Conservation (phyloP, 2,113 vertebrate genomes). For the Dromiciops gliroides region DNA sequence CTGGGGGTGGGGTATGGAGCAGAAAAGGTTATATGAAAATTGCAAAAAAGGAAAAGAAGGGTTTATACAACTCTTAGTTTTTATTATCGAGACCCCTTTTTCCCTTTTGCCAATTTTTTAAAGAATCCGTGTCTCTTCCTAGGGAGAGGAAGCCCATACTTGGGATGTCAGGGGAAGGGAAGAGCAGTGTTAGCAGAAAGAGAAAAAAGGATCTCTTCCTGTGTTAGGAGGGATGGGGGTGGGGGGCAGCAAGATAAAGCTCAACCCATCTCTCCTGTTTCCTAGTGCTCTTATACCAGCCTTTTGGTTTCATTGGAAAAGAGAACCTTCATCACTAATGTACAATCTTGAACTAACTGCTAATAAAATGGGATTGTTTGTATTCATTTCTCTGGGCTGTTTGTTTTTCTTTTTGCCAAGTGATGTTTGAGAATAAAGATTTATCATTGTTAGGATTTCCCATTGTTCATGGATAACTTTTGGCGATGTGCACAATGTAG, state of each 20-base stretch:
- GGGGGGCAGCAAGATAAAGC: neutral
- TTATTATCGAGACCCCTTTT: slow-evolving; percentile 50
- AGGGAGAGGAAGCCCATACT: slow-evolving; percentile 57
- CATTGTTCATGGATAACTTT: neutral
- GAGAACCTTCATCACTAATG: slow-evolving; percentile 71
- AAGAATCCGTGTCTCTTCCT: slow-evolving; percentile 75
- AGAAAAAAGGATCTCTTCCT: slow-evolving; percentile 57
- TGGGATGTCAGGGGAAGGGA: slow-evolving; percentile 61
- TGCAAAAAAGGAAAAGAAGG: neutral
- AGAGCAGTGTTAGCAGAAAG: slow-evolving; percentile 54
- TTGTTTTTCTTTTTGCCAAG: slow-evolving; percentile 39
- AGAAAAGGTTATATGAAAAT: neutral
- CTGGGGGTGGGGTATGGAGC: neutral
- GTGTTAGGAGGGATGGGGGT: slow-evolving; percentile 27
- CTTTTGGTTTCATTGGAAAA: slow-evolving; percentile 67
- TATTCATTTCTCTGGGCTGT: slow-evolving; percentile 66
- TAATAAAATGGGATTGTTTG: slow-evolving; percentile 87
- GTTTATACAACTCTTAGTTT: slow-evolving; percentile 56
- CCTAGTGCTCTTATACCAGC: slow-evolving; percentile 73
- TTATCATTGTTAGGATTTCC: neutral
- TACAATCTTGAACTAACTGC: slow-evolving; percentile 81
- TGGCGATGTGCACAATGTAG: neutral
- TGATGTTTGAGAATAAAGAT: neutral
- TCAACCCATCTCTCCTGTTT: slow-evolving; percentile 53
- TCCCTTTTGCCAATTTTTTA: slow-evolving; percentile 66